Evolutionary conservation across 2,797 vertebrate species (phyloP), one percentile per base, ranked within the genome.

Genomic region (Triplophysa yarkandensis): DNA sequence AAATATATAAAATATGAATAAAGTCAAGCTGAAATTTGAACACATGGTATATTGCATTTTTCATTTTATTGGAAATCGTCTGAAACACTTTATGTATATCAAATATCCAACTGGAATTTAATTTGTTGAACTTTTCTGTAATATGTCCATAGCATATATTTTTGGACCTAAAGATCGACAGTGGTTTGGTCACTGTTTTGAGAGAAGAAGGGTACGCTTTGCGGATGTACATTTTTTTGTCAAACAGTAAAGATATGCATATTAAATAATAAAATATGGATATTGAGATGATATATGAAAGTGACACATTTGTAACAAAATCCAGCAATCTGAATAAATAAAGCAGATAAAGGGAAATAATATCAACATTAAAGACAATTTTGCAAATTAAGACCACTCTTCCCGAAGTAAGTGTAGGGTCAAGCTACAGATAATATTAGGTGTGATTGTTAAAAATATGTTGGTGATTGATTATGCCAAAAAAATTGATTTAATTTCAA

Each of bases 141-240:
- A 34, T 62, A 16, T 71, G 21, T 72, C 21, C 32, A 64, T 63
- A 41, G 16, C 41, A 34, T 34, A 72, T 64, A 7, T 17, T 46
- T n/a, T 14, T 46, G 44, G 6, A 46, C 17, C 17, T 44, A 17
- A 44, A 44, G 43, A 3, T 17, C 14, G 16, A 16, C 41, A 17
- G 4, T 43, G 5, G 41, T 10, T 9, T 41, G 36, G 8, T 55
- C 8, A 21, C 28, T 16, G 39, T 41, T 55, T 4, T 28, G 27
- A 16, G 4, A 17, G 3, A 32, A 36, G 58, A 41, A 55, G 21
- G 21, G 5, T 11, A 52, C 58, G 27, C 23, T 55, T 4, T 58
- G 16, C 25, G 44, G 68, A 2, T 17, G 11, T 41, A 21, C 43
- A 58, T 46, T 46, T 46, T 46, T n/a, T n/a, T 6, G 44, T 46